phyloP scores from a whole-genome alignment of 2,797 vertebrate genomes.

The Tenualosa thibaudeaui region DNA sequence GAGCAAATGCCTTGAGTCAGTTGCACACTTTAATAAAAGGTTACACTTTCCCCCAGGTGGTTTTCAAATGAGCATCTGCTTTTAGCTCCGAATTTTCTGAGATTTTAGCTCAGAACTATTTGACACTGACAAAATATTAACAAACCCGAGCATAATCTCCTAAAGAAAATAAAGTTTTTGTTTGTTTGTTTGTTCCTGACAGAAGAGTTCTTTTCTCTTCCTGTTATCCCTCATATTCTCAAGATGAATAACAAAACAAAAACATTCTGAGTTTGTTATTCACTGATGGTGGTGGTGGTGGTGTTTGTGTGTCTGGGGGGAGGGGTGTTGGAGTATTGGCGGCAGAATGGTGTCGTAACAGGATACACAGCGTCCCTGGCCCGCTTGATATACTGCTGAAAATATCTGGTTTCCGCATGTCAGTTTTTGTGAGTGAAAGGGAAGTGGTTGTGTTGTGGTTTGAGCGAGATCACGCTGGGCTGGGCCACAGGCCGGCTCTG shows the following conservation, averaged over 20 bases:
- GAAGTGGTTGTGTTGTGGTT: conserved; percentile 25
- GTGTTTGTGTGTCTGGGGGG: neutral
- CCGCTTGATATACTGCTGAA: conserved; percentile 11
- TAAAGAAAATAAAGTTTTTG: neutral
- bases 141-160: neutral
- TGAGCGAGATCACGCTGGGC: conserved; percentile 19
- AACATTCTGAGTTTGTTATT: neutral
- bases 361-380: neutral
- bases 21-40: neutral
- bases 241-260: neutral
- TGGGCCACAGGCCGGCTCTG: conserved; percentile 33
- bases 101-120: neutral
- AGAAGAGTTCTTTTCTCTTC: neutral
- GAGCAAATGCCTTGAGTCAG: neutral
- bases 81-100: neutral
- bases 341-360: neutral
- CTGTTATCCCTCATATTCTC: neutral
- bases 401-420: conserved; percentile 23
- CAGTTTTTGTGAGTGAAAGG: conserved; percentile 22
- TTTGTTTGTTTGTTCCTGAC: neutral
- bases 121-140: neutral
- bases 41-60: neutral
- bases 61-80: neutral
- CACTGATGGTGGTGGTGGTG: too few species aligned
- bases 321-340: neutral